Percentiles rank a stretch among this genome's conserved stretches.
phyloP scores from a whole-genome alignment of 2,888 invertebrate genomes.

The Sisyra terminalis region DNA sequence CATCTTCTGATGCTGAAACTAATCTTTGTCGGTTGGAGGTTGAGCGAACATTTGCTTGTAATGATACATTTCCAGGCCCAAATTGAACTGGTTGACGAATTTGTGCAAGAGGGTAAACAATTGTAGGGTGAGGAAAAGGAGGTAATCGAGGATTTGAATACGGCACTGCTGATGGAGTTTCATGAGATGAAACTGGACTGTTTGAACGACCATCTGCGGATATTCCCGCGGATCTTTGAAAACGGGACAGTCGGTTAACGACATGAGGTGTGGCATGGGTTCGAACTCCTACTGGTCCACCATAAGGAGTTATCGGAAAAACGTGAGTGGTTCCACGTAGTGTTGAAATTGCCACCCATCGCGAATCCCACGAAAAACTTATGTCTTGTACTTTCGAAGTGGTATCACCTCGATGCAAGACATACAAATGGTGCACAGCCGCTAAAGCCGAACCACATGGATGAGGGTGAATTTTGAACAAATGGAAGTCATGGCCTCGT shows the following conservation, averaged over 20 bases:
- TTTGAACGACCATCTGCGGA: slow-evolving; percentile 51
- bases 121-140: slow-evolving; percentile 75
- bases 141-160: slow-evolving; percentile 81
- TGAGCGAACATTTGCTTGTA: slow-evolving; percentile 9
- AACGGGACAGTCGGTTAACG: slow-evolving; percentile 85
- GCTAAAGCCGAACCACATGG: slow-evolving; percentile 74
- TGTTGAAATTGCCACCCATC: slow-evolving; percentile 95
- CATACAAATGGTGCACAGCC: slow-evolving; percentile 87
- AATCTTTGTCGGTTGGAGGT: slow-evolving; percentile 45
- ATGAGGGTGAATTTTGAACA: slow-evolving; percentile 89
- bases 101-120: slow-evolving; percentile 69
- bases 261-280: slow-evolving; percentile 91
- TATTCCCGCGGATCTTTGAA: slow-evolving; percentile 91
- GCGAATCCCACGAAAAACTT: slow-evolving; percentile 78
- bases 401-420: slow-evolving; percentile 88
- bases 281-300: slow-evolving; percentile 76
- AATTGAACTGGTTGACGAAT: slow-evolving; percentile 48
- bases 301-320: slow-evolving; percentile 93
- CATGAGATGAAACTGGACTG: slow-evolving; percentile 40
- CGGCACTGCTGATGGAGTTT: slow-evolving; percentile 36
- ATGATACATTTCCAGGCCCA: slow-evolving; percentile 7
- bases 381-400: slow-evolving; percentile 90
- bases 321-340: slow-evolving; percentile 95
- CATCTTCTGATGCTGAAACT: slow-evolving; percentile 54
- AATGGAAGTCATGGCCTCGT: slow-evolving; percentile 88